Conservation (phyloP, 2,888 invertebrate genomes). For the Lepetodrilus schrolli region DNA sequence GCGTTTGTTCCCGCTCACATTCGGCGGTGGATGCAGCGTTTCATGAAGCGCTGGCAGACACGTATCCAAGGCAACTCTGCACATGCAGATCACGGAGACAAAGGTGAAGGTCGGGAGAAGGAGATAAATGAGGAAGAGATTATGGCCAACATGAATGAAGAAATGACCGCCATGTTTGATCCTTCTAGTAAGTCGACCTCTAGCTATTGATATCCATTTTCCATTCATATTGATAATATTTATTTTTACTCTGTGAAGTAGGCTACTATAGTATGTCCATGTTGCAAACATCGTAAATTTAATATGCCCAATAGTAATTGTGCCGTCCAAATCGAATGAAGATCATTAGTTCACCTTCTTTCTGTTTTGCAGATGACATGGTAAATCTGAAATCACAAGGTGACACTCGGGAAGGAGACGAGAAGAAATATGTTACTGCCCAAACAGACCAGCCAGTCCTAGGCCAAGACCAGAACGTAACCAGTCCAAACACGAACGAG, state of each 20-base stretch:
- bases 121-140: constrained; percentile 25
- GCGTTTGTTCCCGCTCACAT: constrained; percentile 58
- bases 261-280: no score
- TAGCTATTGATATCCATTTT: no score
- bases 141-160: constrained; percentile 56
- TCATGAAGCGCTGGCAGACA: constrained; percentile 59
- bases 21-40: constrained; percentile 66
- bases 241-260: no score
- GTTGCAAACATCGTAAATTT: no score
- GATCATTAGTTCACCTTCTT: no score
- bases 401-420: no score
- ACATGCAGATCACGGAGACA: constrained; percentile 21
- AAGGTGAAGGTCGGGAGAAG: not conserved
- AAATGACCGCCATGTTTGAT: constrained; percentile 69
- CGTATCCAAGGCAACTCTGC: constrained; percentile 36
- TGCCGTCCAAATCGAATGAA: no score
- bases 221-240: not conserved
- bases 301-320: no score
- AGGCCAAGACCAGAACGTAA: not conserved
- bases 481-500: not conserved
- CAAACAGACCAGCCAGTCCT: no score
- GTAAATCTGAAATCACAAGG: no score
- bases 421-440: no score
- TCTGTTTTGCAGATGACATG: no score
- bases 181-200: not conserved